Conservation (phyloP, 2,888 invertebrate species). For the Athalia rosae region DNA sequence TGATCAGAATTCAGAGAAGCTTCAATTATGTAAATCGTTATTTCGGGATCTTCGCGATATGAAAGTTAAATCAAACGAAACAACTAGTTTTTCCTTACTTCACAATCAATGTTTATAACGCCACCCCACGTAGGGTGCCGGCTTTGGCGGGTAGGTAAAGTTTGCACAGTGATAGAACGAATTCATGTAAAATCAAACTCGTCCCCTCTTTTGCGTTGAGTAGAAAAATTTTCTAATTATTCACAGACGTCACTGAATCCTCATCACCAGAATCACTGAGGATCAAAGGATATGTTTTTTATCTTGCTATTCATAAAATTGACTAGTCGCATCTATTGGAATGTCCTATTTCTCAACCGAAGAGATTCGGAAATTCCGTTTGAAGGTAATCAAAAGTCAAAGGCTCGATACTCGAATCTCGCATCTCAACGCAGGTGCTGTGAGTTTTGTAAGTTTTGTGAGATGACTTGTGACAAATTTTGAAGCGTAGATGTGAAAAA, state of each 20-base stretch:
- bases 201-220: neutral
- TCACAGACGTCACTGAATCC: neutral
- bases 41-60: neutral
- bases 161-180: constrained; percentile 31
- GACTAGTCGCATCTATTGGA: too few relatives aligned
- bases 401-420: too few relatives aligned
- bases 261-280: neutral
- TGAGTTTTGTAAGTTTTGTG: too few relatives aligned
- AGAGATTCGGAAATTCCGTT: too few relatives aligned
- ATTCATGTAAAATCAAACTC: constrained; percentile 27
- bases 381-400: too few relatives aligned
- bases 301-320: neutral
- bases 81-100: neutral
- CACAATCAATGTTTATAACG: constrained; percentile 8
- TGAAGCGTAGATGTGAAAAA: too few relatives aligned
- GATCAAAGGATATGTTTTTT: too few relatives aligned
- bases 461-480: too few relatives aligned
- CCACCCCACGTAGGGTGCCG: constrained; percentile 5
- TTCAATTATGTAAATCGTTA: neutral
- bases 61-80: neutral
- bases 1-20: neutral
- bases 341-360: too few relatives aligned
- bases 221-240: neutral
- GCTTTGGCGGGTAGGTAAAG: constrained; percentile 34
- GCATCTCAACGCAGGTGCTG: too few relatives aligned